Evolutionary conservation across 2,113 vertebrate species (phyloP).

Genomic region (Meles meles): DNA sequence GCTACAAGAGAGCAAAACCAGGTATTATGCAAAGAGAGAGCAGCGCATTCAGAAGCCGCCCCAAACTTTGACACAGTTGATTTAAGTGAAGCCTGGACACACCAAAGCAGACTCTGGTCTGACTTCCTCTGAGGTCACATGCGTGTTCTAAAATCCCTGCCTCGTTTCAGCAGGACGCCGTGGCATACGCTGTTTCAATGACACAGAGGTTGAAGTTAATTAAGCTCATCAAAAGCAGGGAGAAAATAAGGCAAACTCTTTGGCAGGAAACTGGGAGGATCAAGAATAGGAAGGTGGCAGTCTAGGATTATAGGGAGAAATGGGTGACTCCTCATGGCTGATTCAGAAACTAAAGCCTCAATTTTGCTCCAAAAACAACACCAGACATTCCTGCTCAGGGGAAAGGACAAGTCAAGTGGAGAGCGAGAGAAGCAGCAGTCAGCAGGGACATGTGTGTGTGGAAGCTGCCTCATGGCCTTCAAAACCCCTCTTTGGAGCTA

Average conservation of each 20-base stretch:
- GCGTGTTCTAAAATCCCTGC: neutral
- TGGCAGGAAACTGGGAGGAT: neutral
- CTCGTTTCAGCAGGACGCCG: neutral
- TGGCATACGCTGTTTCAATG: neutral
- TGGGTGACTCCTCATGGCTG: neutral
- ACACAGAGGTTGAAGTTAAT: neutral
- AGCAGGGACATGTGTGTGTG: fast-evolving
- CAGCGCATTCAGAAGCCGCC: neutral
- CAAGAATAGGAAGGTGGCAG: neutral
- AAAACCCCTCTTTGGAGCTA: neutral
- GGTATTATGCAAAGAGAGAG: neutral
- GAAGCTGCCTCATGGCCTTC: neutral
- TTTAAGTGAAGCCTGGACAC: neutral
- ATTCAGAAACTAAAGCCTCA: neutral
- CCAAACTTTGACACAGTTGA: neutral
- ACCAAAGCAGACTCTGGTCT: neutral
- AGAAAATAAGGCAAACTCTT: neutral
- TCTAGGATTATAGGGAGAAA: neutral
- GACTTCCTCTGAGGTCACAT: neutral
- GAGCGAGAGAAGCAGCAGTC: neutral
- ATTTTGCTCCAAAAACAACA: neutral
- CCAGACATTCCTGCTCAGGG: neutral
- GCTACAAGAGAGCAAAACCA: neutral
- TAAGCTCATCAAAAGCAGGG: neutral
- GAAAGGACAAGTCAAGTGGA: neutral